Evolutionary conservation across 2,888 invertebrate species (phyloP), one percentile per base, ranked within the genome.

Genomic region (Cheilosia urbana): DNA sequence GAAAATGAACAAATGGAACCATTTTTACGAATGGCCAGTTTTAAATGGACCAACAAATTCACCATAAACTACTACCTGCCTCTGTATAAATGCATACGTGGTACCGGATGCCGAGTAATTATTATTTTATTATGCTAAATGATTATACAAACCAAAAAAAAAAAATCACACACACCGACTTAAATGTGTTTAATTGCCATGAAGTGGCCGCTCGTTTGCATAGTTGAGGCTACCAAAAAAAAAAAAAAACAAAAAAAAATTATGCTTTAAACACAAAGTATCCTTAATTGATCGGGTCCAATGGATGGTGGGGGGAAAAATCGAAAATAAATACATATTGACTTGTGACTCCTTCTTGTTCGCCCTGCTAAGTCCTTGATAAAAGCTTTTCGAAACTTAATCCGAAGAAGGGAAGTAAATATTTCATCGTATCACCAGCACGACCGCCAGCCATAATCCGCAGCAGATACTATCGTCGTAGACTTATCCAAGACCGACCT

Each of bases 41-140:
- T 73, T 79, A 65, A 84, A 84, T 75, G 63, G 79, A 79, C 83
- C 79, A 69, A 58, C 83, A 75, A 78, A 79, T 63, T 78, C 69
- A 17, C 68, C 63, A 73, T 69, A 69, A 83, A 78, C 58, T 66
- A 58, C 45, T 45, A 17, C 45, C n/a, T 45, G 7, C 7, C 6
- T 37, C 51, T 66, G 76, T 53, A 68, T 30, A 27, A 53, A 58
- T 66, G 76, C 68, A 68, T 21, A 53, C 65, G 73, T 63, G 37
- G 58, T 27, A 27, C 27, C 6, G 6, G 6, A 27, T 27, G 27
- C 6, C 37, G 73, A 78, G 83, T 83, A 84, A 84, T 84, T 84
- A 79, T 84, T 83, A 75, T 75, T 77, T 77, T 73, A 78, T 69
- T 78, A 78, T 57, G 40, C 55, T 24, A 57, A 60, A 45, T 69